Evolutionary conservation across 2,888 invertebrate genomes (phyloP), one percentile per base, ranked within the genome.

Genomic region (Leptopterna dolabrata): DNA sequence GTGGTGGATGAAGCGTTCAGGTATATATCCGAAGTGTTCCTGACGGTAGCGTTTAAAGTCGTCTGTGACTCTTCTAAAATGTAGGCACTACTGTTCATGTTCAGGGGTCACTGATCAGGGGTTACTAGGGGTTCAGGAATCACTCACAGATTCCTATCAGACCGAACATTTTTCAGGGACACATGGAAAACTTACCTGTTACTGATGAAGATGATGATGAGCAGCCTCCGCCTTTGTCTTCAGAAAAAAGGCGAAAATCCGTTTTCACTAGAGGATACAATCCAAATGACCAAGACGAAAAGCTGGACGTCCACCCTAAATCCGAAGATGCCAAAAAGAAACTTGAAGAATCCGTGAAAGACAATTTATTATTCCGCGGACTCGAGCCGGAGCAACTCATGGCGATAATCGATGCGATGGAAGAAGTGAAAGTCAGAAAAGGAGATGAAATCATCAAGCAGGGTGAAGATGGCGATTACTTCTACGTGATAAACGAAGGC

Each of bases 331-430:
- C 73, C 6, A 85, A 85, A 47, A 76, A 43, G 41, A 85, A 85
- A 45, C 41, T 85, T 4, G 85, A 85, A 63, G 36, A 27, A 16
- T 43, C 71, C 11, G 73, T 85, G 2, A 85, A 76, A n/a, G 47
- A 85, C 19, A 85, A 85, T 47, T 45, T 85, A 11, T 30, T 85
- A 9, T 85, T 85, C 47, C 71, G 85, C 7, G 85, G 85, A 19
- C 55, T 86, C 36, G 86, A 86, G 16, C 86, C 43, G 3, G 86
- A 86, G 27, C 86, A 86, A 41, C 97, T 97, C 95, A 95, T 95
- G 90, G 96, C 98, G 93, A 98, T 99, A 89, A 93, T 99, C 92
- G 98, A 99, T 93, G 99, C 99, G 88, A 99, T 99, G 99, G 98
- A 98, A 93, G 98, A 99, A 93, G 96, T 96, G 92, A 95, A 95